Evolutionary conservation across 2,797 vertebrate species (phyloP), one percentile per base, ranked within the genome.

Genomic region (Loriculus beryllinus): DNA sequence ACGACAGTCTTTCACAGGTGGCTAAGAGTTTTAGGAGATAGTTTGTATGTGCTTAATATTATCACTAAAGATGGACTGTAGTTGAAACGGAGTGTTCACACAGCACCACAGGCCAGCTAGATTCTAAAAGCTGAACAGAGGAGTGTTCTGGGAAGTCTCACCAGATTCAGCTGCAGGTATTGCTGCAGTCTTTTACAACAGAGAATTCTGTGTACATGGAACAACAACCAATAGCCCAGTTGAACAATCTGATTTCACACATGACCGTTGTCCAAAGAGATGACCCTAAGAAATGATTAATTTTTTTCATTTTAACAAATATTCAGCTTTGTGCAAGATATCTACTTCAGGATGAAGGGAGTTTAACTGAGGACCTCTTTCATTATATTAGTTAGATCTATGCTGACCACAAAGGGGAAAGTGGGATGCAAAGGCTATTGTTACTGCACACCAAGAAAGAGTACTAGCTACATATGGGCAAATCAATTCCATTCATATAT

Each of bases 251-350:
- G 12, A 42, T 49, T 90, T 78, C 57, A 72, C 16, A 25, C 0
- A 0, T 33, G 8, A 62, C 22, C 5, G 2, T 1, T 18, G 8
- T 20, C 14, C 7, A 42, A 2, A 1, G 3, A 11, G 5, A 74
- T 64, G 23, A 52, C 5, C 17, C 10, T 26, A 48, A 75, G 9
- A 79, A 20, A n/a, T 21, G 17, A 1, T 33, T 8, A 14, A 18
- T 7, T 1, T 15, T 37, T 39, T 76, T 60, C 5, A 10, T 77
- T 93, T 81, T 31, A 39, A 43, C 3, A 57, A 23, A 3, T 6
- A n/a, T 33, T 16, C 14, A 47, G 8, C 8, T 6, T 76, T 54
- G 39, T 31, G 12, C 18, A 54, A 54, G 37, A 35, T 4, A 45
- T 0, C 25, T 52, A 1, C 21, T 62, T 65, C 5, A 82, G 40